Base-by-base conservation (phyloP, 2,113 vertebrate genomes). In the Perca fluviatilis region DNA sequence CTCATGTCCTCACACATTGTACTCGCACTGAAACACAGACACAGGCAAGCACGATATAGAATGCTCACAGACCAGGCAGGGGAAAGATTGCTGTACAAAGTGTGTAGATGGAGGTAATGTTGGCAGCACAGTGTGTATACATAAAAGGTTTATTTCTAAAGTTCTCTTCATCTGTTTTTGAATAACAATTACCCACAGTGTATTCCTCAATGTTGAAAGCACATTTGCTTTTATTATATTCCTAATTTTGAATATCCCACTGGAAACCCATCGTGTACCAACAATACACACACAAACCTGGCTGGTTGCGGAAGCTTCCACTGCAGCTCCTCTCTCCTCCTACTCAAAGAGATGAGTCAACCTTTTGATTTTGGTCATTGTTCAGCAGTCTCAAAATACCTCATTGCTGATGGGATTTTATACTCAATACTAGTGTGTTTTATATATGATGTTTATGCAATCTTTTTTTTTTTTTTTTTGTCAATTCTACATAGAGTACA, bases 331-430 rank as follows among this genome's bases (percentile, higher is more conserved):
- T 79, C 75, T 81, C 47, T 57, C 88, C 83, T 81, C 86, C 87
- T 73, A 82, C 90, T 80, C 77, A 61, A 63, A 73, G 16, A 73
- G 49, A 85, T 88, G 88, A 91, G 83, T 91, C 85, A 90, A 75
- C 76, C 77, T 30, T 21, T 21, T 64, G 66, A 72, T 77, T 83
- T 80, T 30, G 63, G 58, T 83, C 84, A 77, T 67, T 79, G 53
- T 65, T 66, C 43, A 53, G 30, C 73, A 79, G 73, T 25, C 79
- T 77, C n/a, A 66, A 93, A 88, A 86, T 74, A 84, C 54, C 46
- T 81, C 54, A 60, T n/a, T 30, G 46, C 54, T 73, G 66, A 80
- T 57, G 23, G 61, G 54, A 83, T 86, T 74, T 58, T 51, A 53
- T 16, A n/a, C 72, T 54, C 13, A 12, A 15, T 61, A 57, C 50